phyloP scores from a whole-genome alignment of 2,888 invertebrate species.

The Halocaridina rubra region DNA sequence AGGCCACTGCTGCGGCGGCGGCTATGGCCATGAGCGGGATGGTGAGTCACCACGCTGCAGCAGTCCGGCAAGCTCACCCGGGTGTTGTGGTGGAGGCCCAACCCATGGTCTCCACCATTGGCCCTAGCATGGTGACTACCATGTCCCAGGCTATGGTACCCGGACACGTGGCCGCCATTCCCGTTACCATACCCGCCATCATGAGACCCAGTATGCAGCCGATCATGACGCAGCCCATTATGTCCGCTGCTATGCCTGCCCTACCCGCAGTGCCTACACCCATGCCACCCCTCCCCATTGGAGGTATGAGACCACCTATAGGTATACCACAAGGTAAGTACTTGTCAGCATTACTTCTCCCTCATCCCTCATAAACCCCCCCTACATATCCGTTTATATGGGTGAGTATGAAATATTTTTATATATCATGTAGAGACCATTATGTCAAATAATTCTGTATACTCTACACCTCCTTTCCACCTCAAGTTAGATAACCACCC shows the following conservation, averaged over 20 bases:
- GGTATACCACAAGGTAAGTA: constrained; percentile 62
- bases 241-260: constrained; percentile 47
- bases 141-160: constrained; percentile 47
- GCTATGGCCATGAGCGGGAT: constrained; percentile 36
- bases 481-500: background rate
- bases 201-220: constrained; percentile 59
- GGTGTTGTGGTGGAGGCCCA: constrained; percentile 61
- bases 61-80: constrained; percentile 46
- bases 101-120: constrained; percentile 59
- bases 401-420: constrained; percentile 18
- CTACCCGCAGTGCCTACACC: constrained; percentile 43
- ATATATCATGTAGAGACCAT: no score
- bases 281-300: constrained; percentile 60
- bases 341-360: background rate
- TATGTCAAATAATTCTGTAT: no score
- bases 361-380: no score
- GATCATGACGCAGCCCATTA: constrained; percentile 54
- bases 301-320: constrained; percentile 63
- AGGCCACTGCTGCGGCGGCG: constrained; percentile 36
- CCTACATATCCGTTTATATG: background rate
- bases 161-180: constrained; percentile 38
- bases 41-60: constrained; percentile 37
- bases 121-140: constrained; percentile 55
- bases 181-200: constrained; percentile 52
- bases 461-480: background rate